phyloP scores from a whole-genome alignment of 2,888 invertebrate genomes.

The Cyaniris semiargus region DNA sequence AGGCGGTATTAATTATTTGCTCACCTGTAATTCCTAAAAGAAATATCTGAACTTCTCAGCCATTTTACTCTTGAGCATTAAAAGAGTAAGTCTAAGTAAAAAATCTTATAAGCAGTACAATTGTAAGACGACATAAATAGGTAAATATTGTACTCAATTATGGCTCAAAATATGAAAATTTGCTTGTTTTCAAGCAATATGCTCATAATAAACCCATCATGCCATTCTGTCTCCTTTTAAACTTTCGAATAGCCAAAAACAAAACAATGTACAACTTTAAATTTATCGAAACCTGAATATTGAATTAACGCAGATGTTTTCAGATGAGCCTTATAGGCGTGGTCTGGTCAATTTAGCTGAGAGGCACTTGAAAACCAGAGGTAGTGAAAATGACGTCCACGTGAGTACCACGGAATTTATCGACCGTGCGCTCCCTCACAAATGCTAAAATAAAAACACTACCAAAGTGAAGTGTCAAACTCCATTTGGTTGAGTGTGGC shows the following conservation, averaged over 20 bases:
- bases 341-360: constrained; percentile 61
- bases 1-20: constrained; percentile 12
- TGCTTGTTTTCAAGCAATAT: no score
- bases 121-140: background rate
- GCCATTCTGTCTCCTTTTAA: background rate
- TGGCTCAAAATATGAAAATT: no score
- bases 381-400: constrained; percentile 64
- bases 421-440: constrained; percentile 62
- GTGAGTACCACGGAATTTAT: constrained; percentile 71
- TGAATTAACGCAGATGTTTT: constrained; percentile 43
- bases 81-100: background rate
- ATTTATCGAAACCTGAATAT: constrained; percentile 36
- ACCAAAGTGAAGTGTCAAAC: constrained; percentile 59
- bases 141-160: no score
- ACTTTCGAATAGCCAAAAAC: background rate
- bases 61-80: background rate
- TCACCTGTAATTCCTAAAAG: background rate
- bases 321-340: constrained; percentile 50
- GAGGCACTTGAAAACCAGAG: constrained; percentile 55
- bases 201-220: no score
- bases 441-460: constrained; percentile 64
- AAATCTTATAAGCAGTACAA: background rate
- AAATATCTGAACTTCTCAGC: background rate
- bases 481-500: constrained; percentile 48
- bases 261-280: background rate